phyloP scores from a whole-genome alignment of 1,140 invertebrate genomes.

The Melanaphis sacchari region DNA sequence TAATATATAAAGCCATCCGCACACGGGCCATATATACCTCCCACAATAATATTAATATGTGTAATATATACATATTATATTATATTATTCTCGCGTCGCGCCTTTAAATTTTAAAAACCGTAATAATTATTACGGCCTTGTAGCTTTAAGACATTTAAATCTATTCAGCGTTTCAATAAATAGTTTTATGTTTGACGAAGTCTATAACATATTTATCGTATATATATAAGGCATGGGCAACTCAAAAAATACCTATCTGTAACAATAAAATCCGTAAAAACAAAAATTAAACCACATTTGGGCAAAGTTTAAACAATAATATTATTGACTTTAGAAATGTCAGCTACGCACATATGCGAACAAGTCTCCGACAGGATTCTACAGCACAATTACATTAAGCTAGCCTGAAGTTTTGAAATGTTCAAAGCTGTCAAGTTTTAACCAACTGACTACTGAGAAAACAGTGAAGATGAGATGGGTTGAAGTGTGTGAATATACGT shows the following conservation, averaged over 20 bases:
- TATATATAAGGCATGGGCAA: not conserved
- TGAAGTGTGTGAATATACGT: constrained; percentile 17
- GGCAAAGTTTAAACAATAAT: not conserved
- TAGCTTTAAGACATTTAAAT: not conserved
- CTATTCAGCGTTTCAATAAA: not conserved
- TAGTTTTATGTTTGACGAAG: not conserved
- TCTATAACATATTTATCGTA: not conserved
- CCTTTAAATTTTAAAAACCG: not conserved
- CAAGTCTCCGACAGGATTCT: not conserved
- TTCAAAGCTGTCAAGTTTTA: constrained; percentile 26
- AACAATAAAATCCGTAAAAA: not conserved
- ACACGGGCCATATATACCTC: not conserved
- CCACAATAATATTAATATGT: not conserved
- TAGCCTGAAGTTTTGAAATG: constrained; percentile 3
- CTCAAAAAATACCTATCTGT: not conserved
- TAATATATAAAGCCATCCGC: not conserved
- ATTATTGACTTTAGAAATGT: not conserved
- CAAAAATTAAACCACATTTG: not conserved
- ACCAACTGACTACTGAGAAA: constrained; percentile 6
- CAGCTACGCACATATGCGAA: not conserved
- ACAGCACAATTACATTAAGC: not conserved
- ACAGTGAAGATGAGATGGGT: constrained; percentile 34
- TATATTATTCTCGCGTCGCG: not conserved
- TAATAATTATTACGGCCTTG: not conserved
- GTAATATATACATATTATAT: not conserved